Conservation (phyloP, 2,797 vertebrate genomes). For the Dendrocincla tyrannina region DNA sequence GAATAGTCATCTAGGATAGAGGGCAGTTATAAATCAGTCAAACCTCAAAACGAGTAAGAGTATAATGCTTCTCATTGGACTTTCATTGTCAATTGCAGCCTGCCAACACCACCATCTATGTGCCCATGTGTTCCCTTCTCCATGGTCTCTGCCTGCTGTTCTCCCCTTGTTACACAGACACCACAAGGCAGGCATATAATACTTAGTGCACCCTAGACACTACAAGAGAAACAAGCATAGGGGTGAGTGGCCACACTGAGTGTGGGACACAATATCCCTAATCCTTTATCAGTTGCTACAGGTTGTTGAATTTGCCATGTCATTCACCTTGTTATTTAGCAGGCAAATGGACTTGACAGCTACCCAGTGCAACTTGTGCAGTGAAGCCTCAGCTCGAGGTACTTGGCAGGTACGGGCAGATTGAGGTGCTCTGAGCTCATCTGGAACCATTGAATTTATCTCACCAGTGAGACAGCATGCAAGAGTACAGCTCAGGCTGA, state of each 20-base stretch:
- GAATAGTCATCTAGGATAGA: background rate
- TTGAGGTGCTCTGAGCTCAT: background rate
- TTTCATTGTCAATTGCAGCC: background rate
- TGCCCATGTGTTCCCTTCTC: background rate
- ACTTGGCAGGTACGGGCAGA: background rate
- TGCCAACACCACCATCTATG: rapidly evolving
- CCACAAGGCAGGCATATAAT: background rate
- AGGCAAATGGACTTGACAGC: background rate
- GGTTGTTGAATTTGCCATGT: background rate
- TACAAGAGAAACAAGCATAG: background rate
- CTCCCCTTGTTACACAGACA: background rate
- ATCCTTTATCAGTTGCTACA: background rate
- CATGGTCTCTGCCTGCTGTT: background rate
- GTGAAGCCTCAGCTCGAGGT: background rate
- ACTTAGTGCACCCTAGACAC: background rate
- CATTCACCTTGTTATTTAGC: background rate
- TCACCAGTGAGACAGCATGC: background rate
- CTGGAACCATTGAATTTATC: background rate
- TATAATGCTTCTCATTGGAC: background rate
- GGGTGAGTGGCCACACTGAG: background rate
- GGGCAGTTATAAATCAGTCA: background rate
- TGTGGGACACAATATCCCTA: background rate
- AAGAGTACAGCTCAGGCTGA: background rate
- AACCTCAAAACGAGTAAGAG: background rate
- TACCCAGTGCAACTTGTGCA: background rate